phyloP scores from a whole-genome alignment of 2,797 vertebrate species.

The Ctenochaetus hawaiiensis region DNA sequence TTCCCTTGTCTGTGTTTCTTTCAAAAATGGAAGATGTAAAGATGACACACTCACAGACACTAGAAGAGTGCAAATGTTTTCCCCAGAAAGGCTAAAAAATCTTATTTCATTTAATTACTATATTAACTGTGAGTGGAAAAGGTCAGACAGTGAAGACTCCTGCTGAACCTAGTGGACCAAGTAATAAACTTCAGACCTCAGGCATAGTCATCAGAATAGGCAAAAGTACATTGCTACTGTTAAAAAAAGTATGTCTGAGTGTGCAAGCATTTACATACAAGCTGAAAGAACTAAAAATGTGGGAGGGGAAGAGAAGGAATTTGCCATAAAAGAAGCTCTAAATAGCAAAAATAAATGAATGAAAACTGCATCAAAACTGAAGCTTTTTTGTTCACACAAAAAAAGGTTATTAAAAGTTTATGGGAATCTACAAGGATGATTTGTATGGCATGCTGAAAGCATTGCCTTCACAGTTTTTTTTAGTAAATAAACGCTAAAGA shows the following conservation, averaged over 20 bases:
- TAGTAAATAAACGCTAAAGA: constrained; percentile 45
- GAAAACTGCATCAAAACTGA: constrained; percentile 42
- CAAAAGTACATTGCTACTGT: background rate
- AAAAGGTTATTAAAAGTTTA: constrained; percentile 54
- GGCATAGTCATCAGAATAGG: background rate
- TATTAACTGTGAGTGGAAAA: constrained; percentile 21
- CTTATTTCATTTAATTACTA: constrained; percentile 12
- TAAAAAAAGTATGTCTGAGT: constrained; percentile 3
- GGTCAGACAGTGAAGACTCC: constrained; percentile 24
- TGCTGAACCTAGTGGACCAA: constrained; percentile 29
- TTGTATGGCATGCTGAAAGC: constrained; percentile 41
- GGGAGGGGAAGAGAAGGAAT: constrained; percentile 26
- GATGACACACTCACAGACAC: background rate
- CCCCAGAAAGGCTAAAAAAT: background rate
- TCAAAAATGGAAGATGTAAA: constrained; percentile 13
- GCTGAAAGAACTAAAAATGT: constrained; percentile 14
- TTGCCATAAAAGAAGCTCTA: constrained; percentile 46
- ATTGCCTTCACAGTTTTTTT: constrained; percentile 22
- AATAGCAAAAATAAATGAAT: constrained; percentile 56
- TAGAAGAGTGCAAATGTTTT: background rate
- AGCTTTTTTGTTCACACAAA: constrained; percentile 50
- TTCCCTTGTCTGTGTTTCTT: constrained; percentile 7
- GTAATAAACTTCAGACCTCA: constrained; percentile 25
- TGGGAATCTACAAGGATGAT: constrained; percentile 42
- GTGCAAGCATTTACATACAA: constrained; percentile 4